Conservation (phyloP, 30 jellyfish, hydroid and myxozoan species). For the Hydractinia symbiolongicarpus region DNA sequence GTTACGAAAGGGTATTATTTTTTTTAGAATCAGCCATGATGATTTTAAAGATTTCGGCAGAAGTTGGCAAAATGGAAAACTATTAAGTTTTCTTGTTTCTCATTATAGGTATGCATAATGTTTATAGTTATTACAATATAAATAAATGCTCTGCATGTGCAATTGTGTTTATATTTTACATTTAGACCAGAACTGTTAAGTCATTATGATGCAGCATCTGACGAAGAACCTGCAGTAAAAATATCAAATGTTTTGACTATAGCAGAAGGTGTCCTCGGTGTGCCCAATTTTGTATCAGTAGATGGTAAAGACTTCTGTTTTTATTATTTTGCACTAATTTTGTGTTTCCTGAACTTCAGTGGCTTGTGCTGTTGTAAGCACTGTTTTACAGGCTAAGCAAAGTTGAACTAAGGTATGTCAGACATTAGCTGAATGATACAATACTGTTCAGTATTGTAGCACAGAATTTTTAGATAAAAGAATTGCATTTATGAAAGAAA, state of each 20-base stretch:
- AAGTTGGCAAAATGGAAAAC: slow-evolving; percentile 55
- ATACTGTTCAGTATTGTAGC: too few relatives aligned
- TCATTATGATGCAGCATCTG: slow-evolving; percentile 47
- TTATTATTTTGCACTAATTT: too few relatives aligned
- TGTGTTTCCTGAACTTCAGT: too few relatives aligned
- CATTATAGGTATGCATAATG: slow-evolving; percentile 45
- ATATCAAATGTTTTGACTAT: slow-evolving; percentile 31
- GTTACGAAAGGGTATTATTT: neutral
- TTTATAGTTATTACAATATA: neutral
- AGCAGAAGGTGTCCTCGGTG: slow-evolving; percentile 65
- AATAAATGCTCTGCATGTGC: neutral
- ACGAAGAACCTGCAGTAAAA: slow-evolving; percentile 18
- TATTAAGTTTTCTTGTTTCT: slow-evolving; percentile 43
- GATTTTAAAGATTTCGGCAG: slow-evolving; percentile 58
- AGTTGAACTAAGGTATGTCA: too few relatives aligned
- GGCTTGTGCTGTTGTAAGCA: too few relatives aligned
- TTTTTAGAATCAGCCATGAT: neutral
- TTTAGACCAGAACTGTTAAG: slow-evolving; percentile 74
- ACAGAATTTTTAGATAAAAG: too few relatives aligned
- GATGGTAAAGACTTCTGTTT: slow-evolving; percentile 37
- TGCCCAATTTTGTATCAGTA: slow-evolving; percentile 53
- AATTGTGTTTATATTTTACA: neutral
- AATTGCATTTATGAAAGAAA: too few relatives aligned
- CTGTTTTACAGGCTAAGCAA: too few relatives aligned
- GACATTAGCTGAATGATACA: too few relatives aligned